phyloP scores from a whole-genome alignment of 1,140 invertebrate species.

The Subanguina moxae region DNA sequence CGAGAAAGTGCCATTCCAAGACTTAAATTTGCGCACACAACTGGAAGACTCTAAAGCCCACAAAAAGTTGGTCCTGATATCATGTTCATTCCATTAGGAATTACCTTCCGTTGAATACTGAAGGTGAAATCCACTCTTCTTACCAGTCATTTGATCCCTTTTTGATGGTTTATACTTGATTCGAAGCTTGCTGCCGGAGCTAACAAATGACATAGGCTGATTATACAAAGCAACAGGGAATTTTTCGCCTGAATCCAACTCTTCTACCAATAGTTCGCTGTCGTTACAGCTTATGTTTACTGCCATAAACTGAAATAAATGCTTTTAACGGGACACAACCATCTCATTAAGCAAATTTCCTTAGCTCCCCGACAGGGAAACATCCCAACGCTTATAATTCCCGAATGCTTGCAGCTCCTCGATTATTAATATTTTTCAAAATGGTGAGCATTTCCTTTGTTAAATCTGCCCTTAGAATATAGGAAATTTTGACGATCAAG shows the following conservation, averaged over 20 bases:
- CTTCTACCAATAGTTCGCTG: neutral
- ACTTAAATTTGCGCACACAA: constrained; percentile 7
- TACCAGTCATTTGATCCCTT: neutral
- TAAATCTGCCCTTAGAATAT: too few relatives aligned
- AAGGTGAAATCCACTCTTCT: neutral
- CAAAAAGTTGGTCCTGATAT: neutral
- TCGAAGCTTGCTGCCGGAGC: neutral
- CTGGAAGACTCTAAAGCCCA: constrained; percentile 1
- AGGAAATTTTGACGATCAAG: too few relatives aligned
- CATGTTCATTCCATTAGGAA: neutral
- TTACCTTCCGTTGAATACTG: constrained; percentile 3
- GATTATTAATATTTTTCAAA: too few relatives aligned
- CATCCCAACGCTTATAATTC: too few relatives aligned
- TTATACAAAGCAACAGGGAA: neutral
- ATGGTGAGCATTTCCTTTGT: too few relatives aligned
- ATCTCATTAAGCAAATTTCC: too few relatives aligned
- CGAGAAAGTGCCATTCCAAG: neutral
- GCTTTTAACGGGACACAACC: too few relatives aligned
- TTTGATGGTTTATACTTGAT: neutral
- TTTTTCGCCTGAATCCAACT: neutral
- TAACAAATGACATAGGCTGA: neutral
- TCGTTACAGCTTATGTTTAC: neutral
- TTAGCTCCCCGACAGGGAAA: too few relatives aligned
- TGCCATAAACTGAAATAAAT: neutral
- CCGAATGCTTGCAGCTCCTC: too few relatives aligned